Conservation (phyloP, 1,140 invertebrate species). For the Hypothenemus hampei region DNA sequence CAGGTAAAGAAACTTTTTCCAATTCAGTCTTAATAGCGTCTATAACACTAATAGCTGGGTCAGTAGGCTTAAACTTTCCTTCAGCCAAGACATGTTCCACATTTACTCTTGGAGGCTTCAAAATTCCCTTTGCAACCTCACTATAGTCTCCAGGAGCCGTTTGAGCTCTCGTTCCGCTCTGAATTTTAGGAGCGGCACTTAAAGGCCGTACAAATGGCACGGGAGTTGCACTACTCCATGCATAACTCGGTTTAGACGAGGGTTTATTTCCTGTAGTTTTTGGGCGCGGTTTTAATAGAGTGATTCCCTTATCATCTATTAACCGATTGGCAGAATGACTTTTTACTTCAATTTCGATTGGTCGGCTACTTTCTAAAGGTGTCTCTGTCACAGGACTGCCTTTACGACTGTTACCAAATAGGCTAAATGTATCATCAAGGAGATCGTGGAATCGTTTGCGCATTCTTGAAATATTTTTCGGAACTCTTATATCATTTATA, state of each 20-base stretch:
- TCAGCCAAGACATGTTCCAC: slow-evolving; percentile 49
- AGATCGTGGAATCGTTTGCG: slow-evolving; percentile 60
- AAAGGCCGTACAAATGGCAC: slow-evolving; percentile 48
- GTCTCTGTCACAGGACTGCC: slow-evolving; percentile 44
- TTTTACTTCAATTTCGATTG: slow-evolving; percentile 40
- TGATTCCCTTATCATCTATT: slow-evolving; percentile 42
- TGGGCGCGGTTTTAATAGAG: slow-evolving; percentile 37
- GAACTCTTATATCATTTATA: slow-evolving; percentile 33
- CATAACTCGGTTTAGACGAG: slow-evolving; percentile 37
- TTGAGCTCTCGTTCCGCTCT: neutral
- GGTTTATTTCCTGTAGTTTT: slow-evolving; percentile 43
- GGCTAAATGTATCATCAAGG: slow-evolving; percentile 62
- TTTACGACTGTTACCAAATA: slow-evolving; percentile 55
- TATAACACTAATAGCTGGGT: slow-evolving; percentile 61
- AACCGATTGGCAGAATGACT: slow-evolving; percentile 49
- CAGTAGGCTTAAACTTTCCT: slow-evolving; percentile 48
- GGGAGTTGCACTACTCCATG: slow-evolving; percentile 49
- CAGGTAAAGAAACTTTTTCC: slow-evolving; percentile 47
- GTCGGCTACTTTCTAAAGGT: slow-evolving; percentile 25
- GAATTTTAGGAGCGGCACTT: slow-evolving; percentile 46
- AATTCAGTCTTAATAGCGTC: slow-evolving; percentile 59
- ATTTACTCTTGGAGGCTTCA: slow-evolving; percentile 43
- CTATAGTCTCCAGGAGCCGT: slow-evolving; percentile 8
- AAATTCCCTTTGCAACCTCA: slow-evolving; percentile 51
- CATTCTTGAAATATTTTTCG: slow-evolving; percentile 51